Evolutionary conservation across 2,888 invertebrate species (phyloP).

Genomic region (Meghimatium bilineatum): DNA sequence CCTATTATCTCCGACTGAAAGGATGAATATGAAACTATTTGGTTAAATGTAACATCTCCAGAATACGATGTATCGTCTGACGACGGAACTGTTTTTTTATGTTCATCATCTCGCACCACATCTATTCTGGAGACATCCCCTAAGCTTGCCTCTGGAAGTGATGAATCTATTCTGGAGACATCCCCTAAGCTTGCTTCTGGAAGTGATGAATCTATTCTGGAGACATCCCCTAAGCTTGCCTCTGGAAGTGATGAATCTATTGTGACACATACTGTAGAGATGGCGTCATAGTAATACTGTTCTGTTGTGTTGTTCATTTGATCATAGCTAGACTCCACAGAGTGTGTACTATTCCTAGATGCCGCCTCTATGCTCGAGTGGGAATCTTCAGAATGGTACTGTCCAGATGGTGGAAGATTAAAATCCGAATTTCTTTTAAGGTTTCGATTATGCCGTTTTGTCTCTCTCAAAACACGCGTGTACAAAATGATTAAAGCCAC

Average conservation of each 20-base stretch:
- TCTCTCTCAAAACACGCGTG: constrained; percentile 55
- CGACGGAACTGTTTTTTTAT: not conserved
- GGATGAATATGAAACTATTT: not conserved
- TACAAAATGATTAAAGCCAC: constrained; percentile 57
- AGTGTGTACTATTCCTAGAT: not conserved
- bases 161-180: too few relatives aligned
- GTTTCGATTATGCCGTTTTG: constrained; percentile 42
- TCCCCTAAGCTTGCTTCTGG: not conserved
- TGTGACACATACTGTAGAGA: not conserved
- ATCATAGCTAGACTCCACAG: not conserved
- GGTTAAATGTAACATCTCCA: not conserved
- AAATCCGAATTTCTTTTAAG: constrained; percentile 35
- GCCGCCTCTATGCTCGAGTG: not conserved
- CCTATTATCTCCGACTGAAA: not conserved
- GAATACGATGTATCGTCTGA: not conserved
- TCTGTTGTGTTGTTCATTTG: too few relatives aligned
- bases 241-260: not conserved
- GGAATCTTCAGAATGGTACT: constrained; percentile 31
- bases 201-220: not conserved
- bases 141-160: not conserved
- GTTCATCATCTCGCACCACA: too few relatives aligned
- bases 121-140: too few relatives aligned
- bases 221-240: not conserved
- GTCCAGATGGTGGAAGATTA: constrained; percentile 10
- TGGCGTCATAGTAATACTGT: not conserved